These are phyloP conservation scores for Saturnia pavonia DNA, from an alignment of 2,888 invertebrate genomes.

Conservation along the genomic window DNA sequence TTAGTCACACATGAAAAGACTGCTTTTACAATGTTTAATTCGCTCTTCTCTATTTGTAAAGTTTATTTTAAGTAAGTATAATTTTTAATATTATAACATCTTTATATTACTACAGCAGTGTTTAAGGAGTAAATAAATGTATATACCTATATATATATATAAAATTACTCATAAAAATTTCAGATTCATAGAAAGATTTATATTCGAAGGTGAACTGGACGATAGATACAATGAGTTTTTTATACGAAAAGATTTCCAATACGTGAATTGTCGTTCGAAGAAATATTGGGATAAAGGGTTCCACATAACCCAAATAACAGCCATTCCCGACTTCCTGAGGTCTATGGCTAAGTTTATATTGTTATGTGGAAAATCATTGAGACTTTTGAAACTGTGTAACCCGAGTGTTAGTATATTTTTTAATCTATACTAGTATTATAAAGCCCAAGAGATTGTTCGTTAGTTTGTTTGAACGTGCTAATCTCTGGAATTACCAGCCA, in stretches of 20 bases:
- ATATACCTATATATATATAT: too few species aligned
- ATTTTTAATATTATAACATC: not conserved
- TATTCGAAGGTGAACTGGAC: constrained; percentile 91
- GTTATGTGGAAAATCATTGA: constrained; percentile 88
- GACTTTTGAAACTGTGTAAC: constrained; percentile 86
- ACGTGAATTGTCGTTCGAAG: constrained; percentile 83
- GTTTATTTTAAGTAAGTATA: constrained; percentile 82
- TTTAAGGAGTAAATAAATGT: not conserved
- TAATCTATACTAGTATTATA: not conserved
- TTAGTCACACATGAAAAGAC: constrained; percentile 80
- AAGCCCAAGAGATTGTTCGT: too few species aligned
- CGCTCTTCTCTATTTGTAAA: constrained; percentile 78
- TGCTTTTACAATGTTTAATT: constrained; percentile 80
- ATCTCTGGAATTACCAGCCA: too few species aligned
- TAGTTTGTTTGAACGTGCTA: too few species aligned
- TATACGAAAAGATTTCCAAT: constrained; percentile 86
- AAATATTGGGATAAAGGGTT: constrained; percentile 87
- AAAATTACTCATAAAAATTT: constrained; percentile 9
- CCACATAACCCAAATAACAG: constrained; percentile 71
- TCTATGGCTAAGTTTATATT: constrained; percentile 85
- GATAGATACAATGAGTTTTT: constrained; percentile 93
- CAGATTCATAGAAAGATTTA: constrained; percentile 90
- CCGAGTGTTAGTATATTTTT: constrained; percentile 80
- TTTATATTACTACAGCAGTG: not conserved
- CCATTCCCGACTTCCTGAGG: constrained; percentile 86